Conservation (phyloP, 2,113 vertebrate species). For the Chelonoidis abingdonii region DNA sequence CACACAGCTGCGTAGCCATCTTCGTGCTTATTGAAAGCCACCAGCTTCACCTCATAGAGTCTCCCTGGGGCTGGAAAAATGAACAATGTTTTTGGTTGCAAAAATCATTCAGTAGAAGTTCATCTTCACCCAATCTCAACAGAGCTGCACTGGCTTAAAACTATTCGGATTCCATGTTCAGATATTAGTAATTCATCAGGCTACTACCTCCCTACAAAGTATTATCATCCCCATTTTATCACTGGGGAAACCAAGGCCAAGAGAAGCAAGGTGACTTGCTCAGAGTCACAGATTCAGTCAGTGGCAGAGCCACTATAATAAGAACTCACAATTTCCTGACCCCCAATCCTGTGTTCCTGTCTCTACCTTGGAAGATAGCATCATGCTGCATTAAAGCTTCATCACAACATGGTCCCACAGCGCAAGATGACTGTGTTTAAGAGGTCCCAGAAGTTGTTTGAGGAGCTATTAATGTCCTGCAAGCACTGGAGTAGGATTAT, state of each 20-base stretch:
- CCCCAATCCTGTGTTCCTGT: not conserved
- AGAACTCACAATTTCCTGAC: not conserved
- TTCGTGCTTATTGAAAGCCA: slow-evolving; percentile 91
- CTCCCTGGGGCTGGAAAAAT: slow-evolving; percentile 85
- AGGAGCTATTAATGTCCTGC: not conserved
- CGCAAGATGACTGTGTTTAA: not conserved
- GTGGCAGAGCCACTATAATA: not conserved
- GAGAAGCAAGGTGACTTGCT: not conserved
- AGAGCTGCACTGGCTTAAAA: not conserved
- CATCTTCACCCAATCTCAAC: not conserved
- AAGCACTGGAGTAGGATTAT: not conserved
- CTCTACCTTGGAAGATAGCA: not conserved
- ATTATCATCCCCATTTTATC: not conserved
- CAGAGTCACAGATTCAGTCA: not conserved
- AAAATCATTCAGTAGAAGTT: not conserved
- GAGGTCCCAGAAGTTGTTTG: not conserved
- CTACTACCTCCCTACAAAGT: not conserved
- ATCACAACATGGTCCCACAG: not conserved
- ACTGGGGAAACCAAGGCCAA: not conserved
- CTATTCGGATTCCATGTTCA: not conserved
- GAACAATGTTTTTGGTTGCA: not conserved
- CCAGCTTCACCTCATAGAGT: slow-evolving; percentile 93
- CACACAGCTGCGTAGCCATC: slow-evolving; percentile 92
- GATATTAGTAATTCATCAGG: not conserved
- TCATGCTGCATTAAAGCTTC: not conserved